phyloP scores from a whole-genome alignment of 2,797 vertebrate genomes.

The Rhinatrema bivittatum region DNA sequence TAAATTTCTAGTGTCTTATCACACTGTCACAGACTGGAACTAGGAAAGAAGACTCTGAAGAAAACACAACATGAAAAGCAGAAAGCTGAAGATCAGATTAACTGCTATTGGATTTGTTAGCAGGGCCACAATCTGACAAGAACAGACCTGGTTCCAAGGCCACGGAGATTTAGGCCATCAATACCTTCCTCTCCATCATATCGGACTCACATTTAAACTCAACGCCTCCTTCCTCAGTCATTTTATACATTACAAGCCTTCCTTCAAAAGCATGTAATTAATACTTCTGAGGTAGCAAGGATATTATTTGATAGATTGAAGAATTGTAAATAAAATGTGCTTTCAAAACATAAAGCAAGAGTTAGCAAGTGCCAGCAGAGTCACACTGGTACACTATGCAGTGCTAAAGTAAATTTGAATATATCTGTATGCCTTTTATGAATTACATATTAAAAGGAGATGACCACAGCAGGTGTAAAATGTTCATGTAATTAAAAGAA shows the following conservation, averaged over 20 bases:
- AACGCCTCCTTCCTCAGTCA: slow-evolving; percentile 42
- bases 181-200: slow-evolving; percentile 1
- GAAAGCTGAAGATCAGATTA: slow-evolving; percentile 92
- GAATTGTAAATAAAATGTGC: too few species aligned
- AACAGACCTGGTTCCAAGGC: slow-evolving; percentile 77
- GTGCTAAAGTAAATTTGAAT: too few species aligned
- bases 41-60: slow-evolving; percentile 83
- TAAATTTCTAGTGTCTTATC: slow-evolving; percentile 99
- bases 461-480: too few species aligned
- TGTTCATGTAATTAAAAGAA: too few species aligned
- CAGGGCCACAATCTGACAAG: slow-evolving; percentile 78
- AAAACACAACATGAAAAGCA: slow-evolving; percentile 89
- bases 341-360: too few species aligned
- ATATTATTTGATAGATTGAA: too few species aligned
- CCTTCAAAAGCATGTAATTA: too few species aligned
- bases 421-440: too few species aligned
- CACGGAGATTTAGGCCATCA: slow-evolving; percentile 70
- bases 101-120: slow-evolving; percentile 87
- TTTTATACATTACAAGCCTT: slow-evolving; percentile 57
- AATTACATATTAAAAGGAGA: too few species aligned
- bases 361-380: too few species aligned
- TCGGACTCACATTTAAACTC: slow-evolving; percentile 23
- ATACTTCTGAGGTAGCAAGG: too few species aligned
- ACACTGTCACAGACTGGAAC: slow-evolving; percentile 91
- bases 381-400: too few species aligned